These are phyloP conservation scores for Jacana jacana DNA, from an alignment of 2,113 vertebrate genomes.

Conservation along the genomic window DNA sequence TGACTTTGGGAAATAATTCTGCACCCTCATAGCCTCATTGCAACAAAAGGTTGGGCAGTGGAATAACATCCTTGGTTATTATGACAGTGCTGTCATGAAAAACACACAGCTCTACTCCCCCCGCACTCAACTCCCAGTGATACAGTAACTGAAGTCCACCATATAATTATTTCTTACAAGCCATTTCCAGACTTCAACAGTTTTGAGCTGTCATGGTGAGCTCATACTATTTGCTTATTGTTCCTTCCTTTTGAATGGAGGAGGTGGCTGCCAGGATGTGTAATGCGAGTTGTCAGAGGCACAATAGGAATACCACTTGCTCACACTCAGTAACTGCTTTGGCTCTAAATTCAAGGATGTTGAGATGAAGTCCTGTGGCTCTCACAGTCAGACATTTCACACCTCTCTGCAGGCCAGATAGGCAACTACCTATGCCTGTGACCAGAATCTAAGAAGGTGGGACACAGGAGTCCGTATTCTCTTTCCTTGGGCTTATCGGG, in stretches of 20 bases:
- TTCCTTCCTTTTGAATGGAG: background rate
- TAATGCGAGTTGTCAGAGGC: background rate
- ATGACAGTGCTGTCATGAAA: background rate
- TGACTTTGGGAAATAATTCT: background rate
- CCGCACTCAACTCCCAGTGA: fast-evolving
- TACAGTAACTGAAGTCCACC: background rate
- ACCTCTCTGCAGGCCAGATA: background rate
- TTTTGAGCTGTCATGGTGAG: background rate
- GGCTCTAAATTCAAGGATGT: background rate
- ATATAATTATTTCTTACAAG: background rate
- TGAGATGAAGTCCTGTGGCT: background rate
- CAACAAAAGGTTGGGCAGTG: background rate
- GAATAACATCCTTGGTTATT: background rate
- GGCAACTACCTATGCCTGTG: background rate
- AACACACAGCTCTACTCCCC: background rate
- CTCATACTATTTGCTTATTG: background rate
- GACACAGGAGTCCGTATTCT: background rate
- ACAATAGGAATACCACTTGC: background rate
- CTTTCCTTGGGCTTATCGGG: background rate
- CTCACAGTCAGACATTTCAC: conserved; percentile 7
- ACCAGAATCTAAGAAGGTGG: background rate
- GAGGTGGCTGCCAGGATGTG: background rate
- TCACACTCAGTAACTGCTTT: background rate
- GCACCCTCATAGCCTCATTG: background rate
- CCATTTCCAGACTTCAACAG: background rate